Evolutionary conservation across 2,797 vertebrate genomes (phyloP).

Genomic region (Phataginus tricuspis): DNA sequence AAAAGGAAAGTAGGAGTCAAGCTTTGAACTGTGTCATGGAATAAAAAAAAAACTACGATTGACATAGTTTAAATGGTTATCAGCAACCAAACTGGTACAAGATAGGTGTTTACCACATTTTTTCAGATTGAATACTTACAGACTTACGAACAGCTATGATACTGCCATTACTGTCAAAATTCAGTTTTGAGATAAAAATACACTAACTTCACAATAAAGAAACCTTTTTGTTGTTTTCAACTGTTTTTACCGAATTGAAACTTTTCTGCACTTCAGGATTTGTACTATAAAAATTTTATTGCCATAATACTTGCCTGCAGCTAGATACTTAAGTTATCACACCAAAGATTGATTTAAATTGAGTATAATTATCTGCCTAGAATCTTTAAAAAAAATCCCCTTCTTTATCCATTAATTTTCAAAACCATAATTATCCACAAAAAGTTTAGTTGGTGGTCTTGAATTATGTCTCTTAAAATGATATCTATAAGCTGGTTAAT

Average conservation of each 20-base stretch:
- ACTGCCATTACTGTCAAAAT: neutral
- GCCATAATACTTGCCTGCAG: constrained; percentile 76
- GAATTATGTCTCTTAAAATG: constrained; percentile 68
- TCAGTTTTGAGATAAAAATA: neutral
- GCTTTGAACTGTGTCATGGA: neutral
- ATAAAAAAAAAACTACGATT: neutral
- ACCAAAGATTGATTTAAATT: constrained; percentile 82
- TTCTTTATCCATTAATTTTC: constrained; percentile 74
- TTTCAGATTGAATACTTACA: neutral
- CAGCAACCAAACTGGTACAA: neutral
- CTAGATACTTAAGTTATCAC: constrained; percentile 78
- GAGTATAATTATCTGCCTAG: constrained; percentile 79
- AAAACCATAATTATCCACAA: constrained; percentile 67
- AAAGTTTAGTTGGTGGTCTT: constrained; percentile 63
- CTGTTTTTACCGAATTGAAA: constrained; percentile 32
- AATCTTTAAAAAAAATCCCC: constrained; percentile 20
- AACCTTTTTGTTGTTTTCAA: constrained; percentile 4
- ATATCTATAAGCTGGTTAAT: constrained; percentile 71
- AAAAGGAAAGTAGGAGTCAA: neutral
- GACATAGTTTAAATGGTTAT: neutral
- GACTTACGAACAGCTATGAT: neutral
- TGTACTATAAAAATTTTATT: constrained; percentile 56
- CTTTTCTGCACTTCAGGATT: constrained; percentile 23
- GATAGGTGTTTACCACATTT: neutral
- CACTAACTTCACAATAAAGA: neutral